phyloP scores from a whole-genome alignment of 2,113 vertebrate species.

The Natator depressus region DNA sequence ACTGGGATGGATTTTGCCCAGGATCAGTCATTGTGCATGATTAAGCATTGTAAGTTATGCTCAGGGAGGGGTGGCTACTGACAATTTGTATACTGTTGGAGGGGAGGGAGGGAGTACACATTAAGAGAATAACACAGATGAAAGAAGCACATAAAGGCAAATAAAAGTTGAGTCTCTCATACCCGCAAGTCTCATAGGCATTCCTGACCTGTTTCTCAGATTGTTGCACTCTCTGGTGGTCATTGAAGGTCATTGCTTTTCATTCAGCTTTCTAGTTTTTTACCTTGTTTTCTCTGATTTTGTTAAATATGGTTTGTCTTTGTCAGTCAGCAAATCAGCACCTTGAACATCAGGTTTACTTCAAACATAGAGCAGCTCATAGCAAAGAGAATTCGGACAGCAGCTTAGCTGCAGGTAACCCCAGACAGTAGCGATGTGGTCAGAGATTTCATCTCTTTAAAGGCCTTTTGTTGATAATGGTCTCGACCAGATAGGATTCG shows the following conservation, averaged over 20 bases:
- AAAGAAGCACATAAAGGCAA: not conserved
- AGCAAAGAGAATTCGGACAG: not conserved
- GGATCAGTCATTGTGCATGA: not conserved
- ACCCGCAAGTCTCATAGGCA: not conserved
- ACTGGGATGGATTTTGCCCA: not conserved
- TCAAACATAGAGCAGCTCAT: not conserved
- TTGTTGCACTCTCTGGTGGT: not conserved
- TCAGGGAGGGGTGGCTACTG: not conserved
- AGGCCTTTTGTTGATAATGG: not conserved
- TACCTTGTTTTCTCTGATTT: not conserved
- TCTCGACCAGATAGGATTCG: not conserved
- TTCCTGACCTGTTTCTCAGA: not conserved
- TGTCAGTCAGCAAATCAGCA: not conserved
- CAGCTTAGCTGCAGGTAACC: not conserved
- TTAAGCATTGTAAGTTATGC: not conserved
- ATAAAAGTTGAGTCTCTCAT: not conserved
- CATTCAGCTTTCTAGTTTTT: not conserved
- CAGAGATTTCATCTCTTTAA: not conserved
- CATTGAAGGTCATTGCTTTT: not conserved
- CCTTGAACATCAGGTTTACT: not conserved
- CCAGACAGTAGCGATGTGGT: not conserved
- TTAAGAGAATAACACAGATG: not conserved
- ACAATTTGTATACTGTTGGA: not conserved
- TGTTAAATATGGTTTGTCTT: not conserved
- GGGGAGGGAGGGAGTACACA: not conserved